These are phyloP conservation scores for Xiphophorus birchmanni DNA, from an alignment of 2,797 vertebrate species.

Conservation along the genomic window DNA sequence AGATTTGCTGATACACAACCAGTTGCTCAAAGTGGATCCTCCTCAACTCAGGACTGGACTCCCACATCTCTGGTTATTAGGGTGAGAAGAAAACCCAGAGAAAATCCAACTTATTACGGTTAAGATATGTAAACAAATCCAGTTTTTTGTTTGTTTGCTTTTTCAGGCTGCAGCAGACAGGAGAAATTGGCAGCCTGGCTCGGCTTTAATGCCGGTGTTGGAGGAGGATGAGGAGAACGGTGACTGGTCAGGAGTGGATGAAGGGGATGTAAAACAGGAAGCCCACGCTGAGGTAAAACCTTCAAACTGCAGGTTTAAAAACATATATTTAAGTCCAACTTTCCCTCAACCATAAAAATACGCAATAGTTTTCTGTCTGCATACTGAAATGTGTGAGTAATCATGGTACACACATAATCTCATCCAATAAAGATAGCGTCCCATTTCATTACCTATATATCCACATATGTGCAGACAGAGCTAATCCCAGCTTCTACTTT, in stretches of 20 bases:
- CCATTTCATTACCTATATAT: conserved; percentile 29
- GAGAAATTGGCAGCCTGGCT: conserved; percentile 57
- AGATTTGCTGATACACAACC: conserved; percentile 43
- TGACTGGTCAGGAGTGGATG: conserved; percentile 28
- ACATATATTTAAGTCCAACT: neutral
- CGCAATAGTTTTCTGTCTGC: conserved; percentile 1
- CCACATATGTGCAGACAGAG: no score
- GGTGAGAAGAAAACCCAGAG: conserved; percentile 50
- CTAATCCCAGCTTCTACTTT: conserved; percentile 61
- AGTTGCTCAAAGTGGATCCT: conserved; percentile 40
- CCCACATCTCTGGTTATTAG: conserved; percentile 52
- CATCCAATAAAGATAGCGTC: conserved; percentile 15
- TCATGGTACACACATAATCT: conserved; percentile 24
- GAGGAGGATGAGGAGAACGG: conserved; percentile 59
- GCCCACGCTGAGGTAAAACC: conserved; percentile 34
- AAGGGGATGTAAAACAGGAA: conserved; percentile 29
- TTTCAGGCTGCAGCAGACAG: conserved; percentile 63
- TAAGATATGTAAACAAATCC: neutral
- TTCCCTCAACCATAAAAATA: neutral
- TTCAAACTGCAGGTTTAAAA: neutral
- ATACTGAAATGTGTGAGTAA: conserved; percentile 17
- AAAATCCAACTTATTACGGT: neutral
- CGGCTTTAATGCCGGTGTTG: conserved; percentile 55
- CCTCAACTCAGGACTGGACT: conserved; percentile 48
- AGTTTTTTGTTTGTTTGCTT: neutral